These are phyloP conservation scores for Echinops telfairi DNA, from an alignment of 2,113 vertebrate species.

Conservation along the genomic window DNA sequence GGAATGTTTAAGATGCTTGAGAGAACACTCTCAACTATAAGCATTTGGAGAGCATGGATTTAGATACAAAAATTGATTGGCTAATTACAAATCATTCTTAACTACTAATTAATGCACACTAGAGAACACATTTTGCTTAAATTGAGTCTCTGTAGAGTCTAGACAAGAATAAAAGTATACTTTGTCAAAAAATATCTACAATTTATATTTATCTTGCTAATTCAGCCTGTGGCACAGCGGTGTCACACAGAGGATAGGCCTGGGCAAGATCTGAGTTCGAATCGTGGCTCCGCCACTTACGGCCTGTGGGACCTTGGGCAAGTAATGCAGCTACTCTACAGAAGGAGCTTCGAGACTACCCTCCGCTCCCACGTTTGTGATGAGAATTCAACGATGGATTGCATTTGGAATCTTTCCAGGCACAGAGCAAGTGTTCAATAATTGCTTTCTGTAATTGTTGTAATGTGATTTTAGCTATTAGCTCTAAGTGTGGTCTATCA, in stretches of 20 bases:
- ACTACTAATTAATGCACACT: slow-evolving; percentile 53
- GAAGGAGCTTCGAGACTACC: not conserved
- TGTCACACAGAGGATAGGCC: not conserved
- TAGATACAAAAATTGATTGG: slow-evolving; percentile 68
- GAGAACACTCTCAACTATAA: slow-evolving; percentile 61
- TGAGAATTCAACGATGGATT: not conserved
- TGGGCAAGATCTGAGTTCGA: not conserved
- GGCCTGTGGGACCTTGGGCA: not conserved
- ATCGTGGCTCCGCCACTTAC: not conserved
- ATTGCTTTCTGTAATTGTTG: not conserved
- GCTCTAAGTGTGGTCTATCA: not conserved
- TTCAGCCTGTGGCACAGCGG: not conserved
- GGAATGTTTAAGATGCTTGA: slow-evolving; percentile 66
- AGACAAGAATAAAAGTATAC: slow-evolving; percentile 31
- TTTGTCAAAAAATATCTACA: not conserved
- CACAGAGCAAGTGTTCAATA: not conserved
- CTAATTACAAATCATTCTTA: slow-evolving; percentile 73
- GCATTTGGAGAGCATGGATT: slow-evolving; percentile 62
- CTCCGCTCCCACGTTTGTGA: not conserved
- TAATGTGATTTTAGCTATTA: slow-evolving; percentile 7
- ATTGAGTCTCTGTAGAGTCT: slow-evolving; percentile 58
- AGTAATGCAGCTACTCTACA: not conserved
- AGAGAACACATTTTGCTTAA: slow-evolving; percentile 38
- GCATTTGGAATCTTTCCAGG: not conserved
- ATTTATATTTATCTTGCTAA: not conserved